phyloP scores from a whole-genome alignment of 2,113 vertebrate genomes.

The Ranitomeya imitator region DNA sequence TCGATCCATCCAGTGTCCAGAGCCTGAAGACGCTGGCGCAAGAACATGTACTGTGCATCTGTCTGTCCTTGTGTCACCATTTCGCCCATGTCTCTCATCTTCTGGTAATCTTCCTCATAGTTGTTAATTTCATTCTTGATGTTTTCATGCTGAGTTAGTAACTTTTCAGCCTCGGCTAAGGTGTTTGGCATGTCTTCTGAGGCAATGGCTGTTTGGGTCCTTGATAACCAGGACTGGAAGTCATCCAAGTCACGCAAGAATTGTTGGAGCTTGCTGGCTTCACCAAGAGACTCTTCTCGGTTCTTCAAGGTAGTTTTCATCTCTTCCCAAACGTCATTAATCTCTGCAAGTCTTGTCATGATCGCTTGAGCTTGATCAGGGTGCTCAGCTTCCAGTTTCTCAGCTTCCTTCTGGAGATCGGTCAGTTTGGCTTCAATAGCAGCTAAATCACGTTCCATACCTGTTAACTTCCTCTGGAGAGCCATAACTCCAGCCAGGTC shows the following conservation, averaged over 20 bases:
- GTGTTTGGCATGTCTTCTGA: slow-evolving; percentile 98
- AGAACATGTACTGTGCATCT: slow-evolving; percentile 97
- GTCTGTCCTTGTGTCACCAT: slow-evolving; percentile 98
- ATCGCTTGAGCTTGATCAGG: slow-evolving; percentile 94
- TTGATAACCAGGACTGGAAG: slow-evolving; percentile 98
- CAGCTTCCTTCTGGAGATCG: slow-evolving; percentile 92
- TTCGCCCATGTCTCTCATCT: slow-evolving; percentile 99
- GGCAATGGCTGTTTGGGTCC: slow-evolving; percentile 94
- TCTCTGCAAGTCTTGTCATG: slow-evolving; percentile 87
- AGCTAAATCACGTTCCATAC: slow-evolving; percentile 95
- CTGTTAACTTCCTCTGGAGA: slow-evolving; percentile 95
- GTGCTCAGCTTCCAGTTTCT: slow-evolving; percentile 86
- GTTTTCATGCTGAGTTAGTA: slow-evolving; percentile 93
- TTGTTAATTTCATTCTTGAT: slow-evolving; percentile 97
- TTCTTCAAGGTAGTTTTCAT: slow-evolving; percentile 95
- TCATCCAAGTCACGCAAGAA: slow-evolving; percentile 96
- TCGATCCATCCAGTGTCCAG: slow-evolving; percentile 98
- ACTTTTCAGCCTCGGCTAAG: slow-evolving; percentile 91
- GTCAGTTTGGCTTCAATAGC: slow-evolving; percentile 95
- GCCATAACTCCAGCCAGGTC: slow-evolving; percentile 97
- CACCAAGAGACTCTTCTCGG: slow-evolving; percentile 93
- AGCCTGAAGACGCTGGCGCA: slow-evolving; percentile 94
- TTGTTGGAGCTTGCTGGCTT: slow-evolving; percentile 98
- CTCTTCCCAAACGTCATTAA: slow-evolving; percentile 91
- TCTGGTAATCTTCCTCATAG: slow-evolving; percentile 98